Conservation (phyloP, 1,140 invertebrate genomes). For the Metopolophium dirhodum region DNA sequence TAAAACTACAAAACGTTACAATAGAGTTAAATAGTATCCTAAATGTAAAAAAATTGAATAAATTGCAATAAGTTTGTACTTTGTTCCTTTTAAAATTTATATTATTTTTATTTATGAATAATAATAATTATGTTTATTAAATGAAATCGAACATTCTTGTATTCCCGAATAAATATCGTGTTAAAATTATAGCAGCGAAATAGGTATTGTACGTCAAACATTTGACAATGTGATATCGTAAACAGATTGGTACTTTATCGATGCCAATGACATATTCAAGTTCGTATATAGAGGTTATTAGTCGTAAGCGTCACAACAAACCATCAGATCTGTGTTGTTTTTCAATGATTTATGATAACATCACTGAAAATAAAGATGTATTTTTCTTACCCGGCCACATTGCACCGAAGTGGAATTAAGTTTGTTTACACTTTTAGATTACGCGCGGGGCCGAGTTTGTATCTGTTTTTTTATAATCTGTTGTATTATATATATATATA, state of each 20-base stretch:
- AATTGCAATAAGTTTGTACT: not conserved
- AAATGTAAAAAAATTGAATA: not conserved
- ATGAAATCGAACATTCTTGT: not conserved
- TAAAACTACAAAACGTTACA: too few species aligned
- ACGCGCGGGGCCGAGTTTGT: not conserved
- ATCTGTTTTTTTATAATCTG: not conserved
- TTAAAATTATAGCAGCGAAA: not conserved
- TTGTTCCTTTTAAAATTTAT: not conserved
- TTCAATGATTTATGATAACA: not conserved
- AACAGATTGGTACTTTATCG: not conserved
- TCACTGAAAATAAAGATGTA: not conserved
- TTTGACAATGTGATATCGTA: not conserved
- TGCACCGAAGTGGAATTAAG: not conserved
- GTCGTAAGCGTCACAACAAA: not conserved
- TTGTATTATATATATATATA: not conserved
- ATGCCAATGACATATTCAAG: not conserved
- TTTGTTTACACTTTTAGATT: conserved; percentile 11
- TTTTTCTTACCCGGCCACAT: not conserved
- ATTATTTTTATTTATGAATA: not conserved
- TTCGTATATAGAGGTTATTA: not conserved
- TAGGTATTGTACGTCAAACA: not conserved
- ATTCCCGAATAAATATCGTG: not conserved
- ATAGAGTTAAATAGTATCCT: too few species aligned
- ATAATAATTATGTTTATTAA: not conserved
- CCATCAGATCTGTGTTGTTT: not conserved